Evolutionary conservation across 2,797 vertebrate species (phyloP).

Genomic region (Anomalospiza imberbis): DNA sequence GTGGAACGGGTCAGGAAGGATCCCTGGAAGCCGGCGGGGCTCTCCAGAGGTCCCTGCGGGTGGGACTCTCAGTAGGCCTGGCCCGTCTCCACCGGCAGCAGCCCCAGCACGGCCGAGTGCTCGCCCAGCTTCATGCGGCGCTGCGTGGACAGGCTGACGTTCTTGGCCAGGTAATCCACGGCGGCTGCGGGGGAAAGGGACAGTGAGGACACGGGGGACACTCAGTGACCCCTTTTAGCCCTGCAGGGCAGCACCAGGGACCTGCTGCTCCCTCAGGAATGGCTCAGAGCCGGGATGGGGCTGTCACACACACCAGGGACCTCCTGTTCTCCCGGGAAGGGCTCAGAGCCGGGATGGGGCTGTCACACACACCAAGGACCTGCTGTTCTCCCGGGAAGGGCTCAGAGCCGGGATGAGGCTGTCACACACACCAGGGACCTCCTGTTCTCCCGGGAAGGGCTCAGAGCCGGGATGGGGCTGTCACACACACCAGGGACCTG

Average conservation of each 20-base stretch:
- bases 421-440: neutral
- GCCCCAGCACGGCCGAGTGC: conserved; percentile 91
- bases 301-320: too few species aligned
- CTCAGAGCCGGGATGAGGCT: too few species aligned
- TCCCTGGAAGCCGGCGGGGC: rapidly evolving
- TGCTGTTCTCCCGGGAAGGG: too few species aligned
- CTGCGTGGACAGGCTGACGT: conserved; percentile 91
- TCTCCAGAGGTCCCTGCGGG: neutral
- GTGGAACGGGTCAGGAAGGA: neutral
- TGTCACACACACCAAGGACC: neutral
- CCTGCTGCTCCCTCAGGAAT: neutral
- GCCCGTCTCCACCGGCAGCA: conserved; percentile 91
- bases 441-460: too few species aligned
- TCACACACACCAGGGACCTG: neutral
- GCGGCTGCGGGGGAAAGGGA: conserved; percentile 69
- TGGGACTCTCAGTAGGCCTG: conserved; percentile 71
- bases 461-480: neutral
- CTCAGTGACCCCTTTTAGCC: neutral
- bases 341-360: too few species aligned
- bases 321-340: too few species aligned
- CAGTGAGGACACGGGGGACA: neutral
- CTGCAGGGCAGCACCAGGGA: neutral
- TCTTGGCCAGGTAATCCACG: conserved; percentile 96
- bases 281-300: neutral
- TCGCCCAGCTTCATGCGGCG: conserved; percentile 94